These are phyloP conservation scores for Rhagonycha fulva DNA, from an alignment of 2,888 invertebrate genomes.

Conservation along the genomic window DNA sequence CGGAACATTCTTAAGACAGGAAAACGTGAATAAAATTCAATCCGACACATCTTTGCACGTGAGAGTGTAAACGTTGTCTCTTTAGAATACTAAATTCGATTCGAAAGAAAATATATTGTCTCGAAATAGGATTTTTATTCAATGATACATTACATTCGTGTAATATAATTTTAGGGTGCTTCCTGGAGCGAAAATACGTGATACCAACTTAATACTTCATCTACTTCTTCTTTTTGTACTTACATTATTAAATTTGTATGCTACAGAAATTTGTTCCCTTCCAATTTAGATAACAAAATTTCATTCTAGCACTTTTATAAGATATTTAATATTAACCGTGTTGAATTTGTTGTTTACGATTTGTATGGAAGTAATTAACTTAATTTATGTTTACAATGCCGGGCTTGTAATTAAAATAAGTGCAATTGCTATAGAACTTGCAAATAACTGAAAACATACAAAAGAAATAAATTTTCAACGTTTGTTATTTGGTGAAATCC, in stretches of 20 bases:
- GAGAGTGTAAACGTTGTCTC: constrained; percentile 10
- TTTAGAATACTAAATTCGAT: constrained; percentile 23
- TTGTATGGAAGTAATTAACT: not conserved
- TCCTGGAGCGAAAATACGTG: constrained; percentile 7
- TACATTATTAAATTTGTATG: not conserved
- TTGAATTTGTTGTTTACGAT: not conserved
- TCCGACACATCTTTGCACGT: constrained; percentile 17
- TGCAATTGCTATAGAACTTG: not conserved
- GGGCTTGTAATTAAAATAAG: not conserved
- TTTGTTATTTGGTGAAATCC: not conserved
- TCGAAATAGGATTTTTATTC: constrained; percentile 20
- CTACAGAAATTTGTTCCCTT: not conserved
- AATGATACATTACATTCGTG: constrained; percentile 18
- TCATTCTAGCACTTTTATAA: not conserved
- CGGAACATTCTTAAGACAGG: not conserved
- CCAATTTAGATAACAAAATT: not conserved
- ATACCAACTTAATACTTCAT: not conserved
- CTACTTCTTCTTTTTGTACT: not conserved
- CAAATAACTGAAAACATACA: not conserved
- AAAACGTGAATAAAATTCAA: constrained; percentile 17
- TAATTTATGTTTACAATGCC: not conserved
- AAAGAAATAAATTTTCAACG: not conserved
- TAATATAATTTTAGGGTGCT: constrained; percentile 14
- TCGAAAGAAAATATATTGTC: constrained; percentile 20
- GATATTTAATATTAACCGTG: not conserved